phyloP scores from a whole-genome alignment of 2,113 vertebrate species.

The Anhinga rufa region DNA sequence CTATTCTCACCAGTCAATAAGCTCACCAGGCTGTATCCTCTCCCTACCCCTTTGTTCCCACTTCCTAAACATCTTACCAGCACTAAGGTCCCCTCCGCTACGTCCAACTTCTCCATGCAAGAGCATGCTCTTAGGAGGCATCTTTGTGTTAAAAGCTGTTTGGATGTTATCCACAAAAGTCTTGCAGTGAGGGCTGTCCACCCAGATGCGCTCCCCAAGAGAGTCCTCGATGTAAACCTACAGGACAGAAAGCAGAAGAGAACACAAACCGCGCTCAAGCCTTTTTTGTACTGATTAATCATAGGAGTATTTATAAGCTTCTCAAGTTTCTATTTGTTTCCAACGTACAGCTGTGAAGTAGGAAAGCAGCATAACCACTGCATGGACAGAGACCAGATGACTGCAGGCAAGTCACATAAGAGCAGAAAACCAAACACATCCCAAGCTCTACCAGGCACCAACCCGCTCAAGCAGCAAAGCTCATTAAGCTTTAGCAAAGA shows the following conservation, averaged over 20 bases:
- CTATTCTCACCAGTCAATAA: not conserved
- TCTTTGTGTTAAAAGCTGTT: constrained; percentile 93
- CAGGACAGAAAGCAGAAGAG: not conserved
- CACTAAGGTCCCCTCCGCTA: constrained; percentile 88
- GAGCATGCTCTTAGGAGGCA: constrained; percentile 94
- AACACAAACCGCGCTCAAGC: not conserved
- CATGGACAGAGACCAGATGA: not conserved
- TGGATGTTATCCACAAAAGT: constrained; percentile 97
- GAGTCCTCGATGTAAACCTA: constrained; percentile 99
- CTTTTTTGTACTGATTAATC: not conserved
- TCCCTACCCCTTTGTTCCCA: not conserved
- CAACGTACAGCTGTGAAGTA: not conserved
- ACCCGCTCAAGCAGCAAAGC: not conserved
- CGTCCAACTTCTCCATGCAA: constrained; percentile 87
- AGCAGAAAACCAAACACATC: not conserved
- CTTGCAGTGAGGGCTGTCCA: constrained; percentile 97
- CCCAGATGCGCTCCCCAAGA: constrained; percentile 95
- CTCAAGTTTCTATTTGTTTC: not conserved
- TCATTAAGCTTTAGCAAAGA: not conserved
- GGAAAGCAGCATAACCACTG: not conserved
- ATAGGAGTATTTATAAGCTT: not conserved
- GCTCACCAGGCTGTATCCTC: not conserved
- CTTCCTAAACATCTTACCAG: constrained; percentile 72
- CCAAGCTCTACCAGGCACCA: not conserved
- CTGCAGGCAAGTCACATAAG: not conserved